These are phyloP conservation scores for Mohoua ochrocephala DNA, from an alignment of 2,113 vertebrate genomes.

Conservation along the genomic window DNA sequence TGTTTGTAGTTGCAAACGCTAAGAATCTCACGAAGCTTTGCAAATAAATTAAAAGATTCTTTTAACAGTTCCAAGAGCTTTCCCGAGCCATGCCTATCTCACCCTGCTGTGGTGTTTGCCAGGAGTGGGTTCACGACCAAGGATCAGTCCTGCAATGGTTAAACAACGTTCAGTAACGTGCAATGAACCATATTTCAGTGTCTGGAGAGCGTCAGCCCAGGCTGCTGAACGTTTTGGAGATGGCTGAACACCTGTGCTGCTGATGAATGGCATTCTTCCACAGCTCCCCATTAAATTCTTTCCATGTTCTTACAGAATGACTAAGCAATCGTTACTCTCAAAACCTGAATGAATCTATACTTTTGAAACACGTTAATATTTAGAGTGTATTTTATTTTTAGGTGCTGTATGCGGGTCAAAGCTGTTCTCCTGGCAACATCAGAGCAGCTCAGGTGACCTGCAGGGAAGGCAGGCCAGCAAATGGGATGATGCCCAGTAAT, in stretches of 20 bases:
- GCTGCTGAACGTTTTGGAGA: background rate
- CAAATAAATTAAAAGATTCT: background rate
- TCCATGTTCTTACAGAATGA: background rate
- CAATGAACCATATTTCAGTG: background rate
- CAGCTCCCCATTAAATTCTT: background rate
- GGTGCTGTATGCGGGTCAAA: background rate
- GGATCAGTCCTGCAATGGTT: background rate
- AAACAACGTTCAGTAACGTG: background rate
- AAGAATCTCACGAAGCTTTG: background rate
- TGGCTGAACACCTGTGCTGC: slow-evolving; percentile 21
- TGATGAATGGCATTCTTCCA: slow-evolving; percentile 26
- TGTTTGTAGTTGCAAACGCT: background rate
- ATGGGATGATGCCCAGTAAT: background rate
- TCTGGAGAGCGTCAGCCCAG: background rate
- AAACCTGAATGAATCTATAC: background rate
- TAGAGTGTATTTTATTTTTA: slow-evolving; percentile 17
- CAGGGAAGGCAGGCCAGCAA: slow-evolving; percentile 3
- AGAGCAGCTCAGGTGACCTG: background rate
- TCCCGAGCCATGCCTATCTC: background rate
- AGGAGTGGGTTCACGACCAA: background rate
- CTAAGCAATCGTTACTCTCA: background rate
- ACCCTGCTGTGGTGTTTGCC: background rate
- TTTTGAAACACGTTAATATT: background rate
- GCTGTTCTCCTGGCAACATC: slow-evolving; percentile 3
- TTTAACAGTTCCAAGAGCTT: background rate